Percentiles rank a stretch among this genome's conserved stretches.
Evolutionary conservation across 2,888 invertebrate genomes (phyloP).

Genomic region (Callyntrura guangdongensis): DNA sequence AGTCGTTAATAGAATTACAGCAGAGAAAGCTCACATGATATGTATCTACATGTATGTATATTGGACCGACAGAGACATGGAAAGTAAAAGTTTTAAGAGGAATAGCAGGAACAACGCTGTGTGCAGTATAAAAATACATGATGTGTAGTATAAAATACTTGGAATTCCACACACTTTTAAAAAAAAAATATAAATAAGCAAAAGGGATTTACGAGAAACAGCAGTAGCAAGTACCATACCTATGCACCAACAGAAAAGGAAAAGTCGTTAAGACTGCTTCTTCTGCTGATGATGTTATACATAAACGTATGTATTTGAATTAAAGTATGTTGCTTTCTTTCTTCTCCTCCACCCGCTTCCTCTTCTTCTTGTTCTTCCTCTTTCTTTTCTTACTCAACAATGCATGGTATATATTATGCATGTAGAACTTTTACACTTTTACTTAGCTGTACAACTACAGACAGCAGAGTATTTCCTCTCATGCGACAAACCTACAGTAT

Average conservation of each 20-base stretch:
- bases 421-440: constrained; percentile 7
- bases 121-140: not conserved
- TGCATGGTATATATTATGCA: constrained; percentile 16
- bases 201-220: not conserved
- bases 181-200: not conserved
- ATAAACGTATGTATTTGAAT: constrained; percentile 18
- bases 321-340: constrained; percentile 39
- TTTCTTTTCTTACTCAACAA: constrained; percentile 7
- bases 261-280: constrained; percentile 47
- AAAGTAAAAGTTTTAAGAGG: not conserved
- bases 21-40: not conserved
- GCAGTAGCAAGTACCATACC: not conserved
- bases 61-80: not conserved
- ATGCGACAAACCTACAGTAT: not conserved
- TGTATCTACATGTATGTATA: constrained; percentile 27
- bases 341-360: not conserved
- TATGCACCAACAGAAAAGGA: not conserved
- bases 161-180: constrained; percentile 39
- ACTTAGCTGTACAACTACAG: constrained; percentile 23
- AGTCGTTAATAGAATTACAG: constrained; percentile 59
- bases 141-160: constrained; percentile 14
- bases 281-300: not conserved
- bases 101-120: not conserved
- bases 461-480: too few relatives aligned
- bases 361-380: not conserved